phyloP scores from a whole-genome alignment of 2,888 invertebrate species.

The Cyclophora albipunctata region DNA sequence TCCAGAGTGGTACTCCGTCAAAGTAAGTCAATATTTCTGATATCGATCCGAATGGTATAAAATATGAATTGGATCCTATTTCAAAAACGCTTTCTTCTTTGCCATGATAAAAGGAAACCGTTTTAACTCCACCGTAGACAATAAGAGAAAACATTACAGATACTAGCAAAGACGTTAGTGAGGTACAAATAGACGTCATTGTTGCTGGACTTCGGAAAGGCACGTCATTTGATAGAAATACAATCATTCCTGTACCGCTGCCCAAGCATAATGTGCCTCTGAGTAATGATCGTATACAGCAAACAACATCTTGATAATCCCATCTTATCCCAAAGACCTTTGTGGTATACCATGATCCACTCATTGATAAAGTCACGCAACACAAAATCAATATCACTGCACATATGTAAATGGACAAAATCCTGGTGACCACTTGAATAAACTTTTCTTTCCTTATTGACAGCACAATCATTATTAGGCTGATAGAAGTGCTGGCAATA shows the following conservation, averaged over 20 bases:
- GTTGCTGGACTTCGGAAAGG: slow-evolving; percentile 59
- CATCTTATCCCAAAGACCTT: slow-evolving; percentile 31
- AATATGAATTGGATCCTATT: slow-evolving; percentile 38
- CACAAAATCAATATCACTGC: slow-evolving; percentile 39
- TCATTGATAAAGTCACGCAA: slow-evolving; percentile 46
- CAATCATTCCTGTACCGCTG: slow-evolving; percentile 48
- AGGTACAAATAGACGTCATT: slow-evolving; percentile 49
- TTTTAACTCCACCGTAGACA: slow-evolving; percentile 50
- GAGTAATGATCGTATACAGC: slow-evolving; percentile 29
- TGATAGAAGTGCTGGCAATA: slow-evolving; percentile 27
- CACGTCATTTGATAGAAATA: slow-evolving; percentile 44
- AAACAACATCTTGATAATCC: slow-evolving; percentile 25
- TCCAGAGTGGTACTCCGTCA: slow-evolving; percentile 43
- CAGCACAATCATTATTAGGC: slow-evolving; percentile 38
- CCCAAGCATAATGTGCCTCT: slow-evolving; percentile 44
- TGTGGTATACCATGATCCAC: slow-evolving; percentile 52
- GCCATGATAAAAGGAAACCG: slow-evolving; percentile 60
- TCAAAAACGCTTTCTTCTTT: slow-evolving; percentile 55
- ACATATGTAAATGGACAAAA: slow-evolving; percentile 34
- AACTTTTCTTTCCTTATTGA: slow-evolving; percentile 45
- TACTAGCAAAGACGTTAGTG: slow-evolving; percentile 39
- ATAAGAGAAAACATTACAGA: slow-evolving; percentile 40
- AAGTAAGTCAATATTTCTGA: slow-evolving; percentile 56
- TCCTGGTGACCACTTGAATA: slow-evolving; percentile 35
- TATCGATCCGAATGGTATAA: slow-evolving; percentile 43